Conservation (phyloP, 2,797 vertebrate species). For the Tragopan temminckii region DNA sequence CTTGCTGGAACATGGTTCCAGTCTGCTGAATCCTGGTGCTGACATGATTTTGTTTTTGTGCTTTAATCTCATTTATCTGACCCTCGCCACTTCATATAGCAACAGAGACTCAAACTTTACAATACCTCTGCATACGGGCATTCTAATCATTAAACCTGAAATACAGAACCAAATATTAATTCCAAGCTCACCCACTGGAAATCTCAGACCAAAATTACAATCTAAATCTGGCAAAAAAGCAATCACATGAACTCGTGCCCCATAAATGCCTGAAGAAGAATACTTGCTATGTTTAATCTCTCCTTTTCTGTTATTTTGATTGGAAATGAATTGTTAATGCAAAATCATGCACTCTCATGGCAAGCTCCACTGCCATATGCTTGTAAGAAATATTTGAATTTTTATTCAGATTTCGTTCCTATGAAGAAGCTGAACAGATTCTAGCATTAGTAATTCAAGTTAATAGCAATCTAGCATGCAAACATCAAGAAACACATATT, state of each 20-base stretch:
- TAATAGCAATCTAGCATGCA: background rate
- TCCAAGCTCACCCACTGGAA: background rate
- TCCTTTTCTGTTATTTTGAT: background rate
- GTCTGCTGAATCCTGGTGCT: background rate
- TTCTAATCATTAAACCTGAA: background rate
- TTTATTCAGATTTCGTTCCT: background rate
- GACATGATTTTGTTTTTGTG: background rate
- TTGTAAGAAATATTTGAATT: background rate
- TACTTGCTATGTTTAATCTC: background rate
- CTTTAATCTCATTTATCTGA: background rate
- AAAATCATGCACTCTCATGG: rapidly evolving
- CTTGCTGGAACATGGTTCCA: background rate
- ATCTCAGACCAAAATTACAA: background rate
- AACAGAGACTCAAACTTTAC: background rate
- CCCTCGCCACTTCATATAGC: background rate
- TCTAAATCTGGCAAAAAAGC: background rate
- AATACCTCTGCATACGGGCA: background rate
- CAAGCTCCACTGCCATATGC: background rate
- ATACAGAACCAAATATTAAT: no score
- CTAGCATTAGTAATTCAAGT: background rate
- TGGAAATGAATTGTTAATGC: background rate
- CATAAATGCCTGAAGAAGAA: background rate
- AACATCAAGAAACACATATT: background rate
- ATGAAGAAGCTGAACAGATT: background rate
- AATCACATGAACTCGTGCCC: background rate